Evolutionary conservation across 1,140 invertebrate genomes (phyloP), one percentile per base, ranked within the genome.

Genomic region (Tyrophagus putrescentiae): DNA sequence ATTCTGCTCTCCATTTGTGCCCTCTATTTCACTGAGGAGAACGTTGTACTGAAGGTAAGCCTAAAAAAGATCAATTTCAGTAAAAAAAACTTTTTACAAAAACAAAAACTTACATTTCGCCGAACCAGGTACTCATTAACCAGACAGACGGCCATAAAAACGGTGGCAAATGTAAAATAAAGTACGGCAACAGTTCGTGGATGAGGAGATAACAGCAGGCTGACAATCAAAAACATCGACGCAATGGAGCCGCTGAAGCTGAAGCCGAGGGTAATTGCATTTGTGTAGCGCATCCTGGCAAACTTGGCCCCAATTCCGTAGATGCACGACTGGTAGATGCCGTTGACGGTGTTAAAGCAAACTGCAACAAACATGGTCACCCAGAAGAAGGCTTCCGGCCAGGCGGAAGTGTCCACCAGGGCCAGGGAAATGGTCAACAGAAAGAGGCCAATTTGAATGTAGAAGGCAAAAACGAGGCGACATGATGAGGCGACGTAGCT

Each of bases 41-140:
- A n/a, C n/a, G n/a, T n/a, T n/a, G n/a, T n/a, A n/a, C n/a, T n/a
- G n/a, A n/a, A n/a, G n/a, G n/a, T n/a, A n/a, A n/a, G n/a, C n/a
- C n/a, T n/a, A n/a, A n/a, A n/a, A n/a, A n/a, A n/a, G n/a, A n/a
- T n/a, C n/a, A n/a, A n/a, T n/a, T n/a, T n/a, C n/a, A n/a, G n/a
- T n/a, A n/a, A n/a, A n/a, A n/a, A n/a, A n/a, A n/a, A n/a, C n/a
- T n/a, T n/a, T n/a, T n/a, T n/a, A n/a, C n/a, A n/a, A n/a, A n/a
- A n/a, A n/a, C n/a, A n/a, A n/a, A n/a, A n/a, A 31, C 57, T 57
- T 60, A 60, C 59, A 32, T 60, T 52, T 32, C 41, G 76, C 5
- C 89, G 90, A 58, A 98, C 74, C n/a, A 87, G 85, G 71, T 96
- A 95, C 73, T 96, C 98, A 0, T 91, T 92, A 73, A 95, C 87